Conservation (phyloP, 2,888 invertebrate genomes). For the Tetragnatha montana region DNA sequence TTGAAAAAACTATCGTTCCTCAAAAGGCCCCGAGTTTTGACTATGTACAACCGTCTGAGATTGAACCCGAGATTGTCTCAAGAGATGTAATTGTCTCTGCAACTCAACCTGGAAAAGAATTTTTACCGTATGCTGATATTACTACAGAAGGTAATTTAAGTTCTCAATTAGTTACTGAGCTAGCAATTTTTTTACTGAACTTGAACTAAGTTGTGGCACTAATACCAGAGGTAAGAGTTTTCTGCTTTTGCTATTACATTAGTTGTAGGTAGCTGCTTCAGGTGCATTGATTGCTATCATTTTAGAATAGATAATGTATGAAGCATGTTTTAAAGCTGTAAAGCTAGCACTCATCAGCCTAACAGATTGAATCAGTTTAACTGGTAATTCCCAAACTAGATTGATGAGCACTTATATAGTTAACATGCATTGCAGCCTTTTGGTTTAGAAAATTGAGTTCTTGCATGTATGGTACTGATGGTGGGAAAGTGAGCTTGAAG, state of each 20-base stretch:
- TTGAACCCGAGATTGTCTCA: constrained; percentile 1
- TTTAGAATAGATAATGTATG: background rate
- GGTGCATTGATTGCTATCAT: background rate
- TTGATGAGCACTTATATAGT: too few species aligned
- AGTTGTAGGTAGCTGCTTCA: background rate
- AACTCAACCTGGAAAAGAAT: background rate
- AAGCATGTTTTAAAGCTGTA: background rate
- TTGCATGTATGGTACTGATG: too few species aligned
- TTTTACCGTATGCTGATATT: constrained; percentile 40
- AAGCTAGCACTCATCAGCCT: constrained; percentile 3
- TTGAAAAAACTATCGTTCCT: constrained; percentile 37
- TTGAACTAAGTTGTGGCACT: constrained; percentile 47
- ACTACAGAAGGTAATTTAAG: constrained; percentile 20
- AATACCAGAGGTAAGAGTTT: constrained; percentile 58
- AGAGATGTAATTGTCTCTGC: constrained; percentile 7
- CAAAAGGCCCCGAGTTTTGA: constrained; percentile 14
- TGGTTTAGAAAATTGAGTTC: too few species aligned
- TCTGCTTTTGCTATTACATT: constrained; percentile 3
- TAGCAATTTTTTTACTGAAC: constrained; percentile 5
- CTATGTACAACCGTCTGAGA: constrained; percentile 1
- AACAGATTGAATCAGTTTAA: background rate
- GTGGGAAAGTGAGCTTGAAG: too few species aligned
- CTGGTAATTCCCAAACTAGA: too few species aligned
- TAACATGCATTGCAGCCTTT: too few species aligned
- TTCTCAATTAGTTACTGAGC: constrained; percentile 16